Base-by-base conservation (phyloP, 2,888 invertebrate genomes). In the Linyphia triangularis region DNA sequence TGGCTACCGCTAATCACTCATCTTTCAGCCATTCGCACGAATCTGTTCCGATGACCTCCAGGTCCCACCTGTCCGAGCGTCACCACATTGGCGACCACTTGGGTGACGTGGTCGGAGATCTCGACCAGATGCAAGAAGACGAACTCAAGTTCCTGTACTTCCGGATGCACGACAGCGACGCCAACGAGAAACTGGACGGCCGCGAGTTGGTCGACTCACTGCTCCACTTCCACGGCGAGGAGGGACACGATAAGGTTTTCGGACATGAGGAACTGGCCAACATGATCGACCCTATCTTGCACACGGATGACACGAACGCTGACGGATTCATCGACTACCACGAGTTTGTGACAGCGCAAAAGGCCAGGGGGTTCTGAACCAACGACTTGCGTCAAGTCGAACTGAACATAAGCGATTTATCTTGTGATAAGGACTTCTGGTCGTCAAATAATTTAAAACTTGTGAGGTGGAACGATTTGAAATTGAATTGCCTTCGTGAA, bases 91-190 rank as follows among this genome's bases (percentile, higher is more conserved):
- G 13, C 5, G 16, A 70, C 9, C 59, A 69, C 16, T 13, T 59
- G 28, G 24, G 28, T 2, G 61, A 30, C n/a, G 6, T 40, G 9
- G 57, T 22, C 1, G 61, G 19, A 0, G 40, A 82, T 28, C 6
- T 78, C 28, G 40, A 79, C 43, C 28, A n/a, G 19, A 65, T 83
- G 72, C 24, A 63, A 0, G 83, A 83, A 9, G 33, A 83, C 2
- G 73, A 83, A 22, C 26, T 73, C 0, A 22, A 33, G 3, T 83
- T 83, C 51, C 26, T 65, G n/a, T 73, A 73, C 51, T 83, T 83
- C 73, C 61, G 61, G 83, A 83, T 83, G 83, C 73, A 72, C 33
- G 83, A 83, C 33, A 43, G 37, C 26, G 73, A 83, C 26, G n/a
- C 69, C 37, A 70, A 81, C 57, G 70, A 73, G 51, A 51, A 22